Base-by-base conservation (phyloP, 2,888 invertebrate species). In the Drosophila algonquin region DNA sequence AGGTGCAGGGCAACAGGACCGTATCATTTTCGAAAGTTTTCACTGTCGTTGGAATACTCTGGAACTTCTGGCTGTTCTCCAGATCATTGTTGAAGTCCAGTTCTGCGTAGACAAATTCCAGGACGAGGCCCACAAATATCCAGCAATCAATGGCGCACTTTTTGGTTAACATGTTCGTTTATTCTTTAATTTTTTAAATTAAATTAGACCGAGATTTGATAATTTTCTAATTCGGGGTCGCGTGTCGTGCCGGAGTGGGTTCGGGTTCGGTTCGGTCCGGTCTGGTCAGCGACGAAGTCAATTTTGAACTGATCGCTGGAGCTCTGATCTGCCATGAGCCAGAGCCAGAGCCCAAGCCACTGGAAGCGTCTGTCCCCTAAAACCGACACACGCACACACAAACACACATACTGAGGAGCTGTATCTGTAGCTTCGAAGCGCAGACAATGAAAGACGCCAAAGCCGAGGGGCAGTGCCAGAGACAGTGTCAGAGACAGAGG, bases 11-110 rank as follows among this genome's bases (percentile, higher is more conserved):
- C 70, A 97, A 92, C 27, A 96, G 89, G 0, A 97, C 96, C 0
- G 95, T 95, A 76, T 96, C 95, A 84, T 96, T 96, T 90, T 96
- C 96, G 75, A 94, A 94, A 4, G 95, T 95, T 91, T 96, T 96
- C 51, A 96, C 95, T 3, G 95, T 95, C 5, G 96, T 96, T 0
- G 96, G 95, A 1, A 95, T 93, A 92, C 95, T 96, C 90, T 93
- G 94, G 88, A 96, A 95, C 51, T 93, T 93, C 91, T 91, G 93
- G 87, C 69, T 84, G 51, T 78, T 84, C 55, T 87, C 84, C 27
- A 86, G 76, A 85, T 89, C 86, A 30, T 85, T 87, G 67, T 81
- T 83, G 62, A 91, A 89, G 70, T 89, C 89, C 18, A 90, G 72
- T 45, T 89, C 82, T 32, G 70, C 73, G 0, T 16, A 16, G 2